Evolutionary conservation across 2,797 vertebrate genomes (phyloP).

Genomic region (Vultur gryphus): DNA sequence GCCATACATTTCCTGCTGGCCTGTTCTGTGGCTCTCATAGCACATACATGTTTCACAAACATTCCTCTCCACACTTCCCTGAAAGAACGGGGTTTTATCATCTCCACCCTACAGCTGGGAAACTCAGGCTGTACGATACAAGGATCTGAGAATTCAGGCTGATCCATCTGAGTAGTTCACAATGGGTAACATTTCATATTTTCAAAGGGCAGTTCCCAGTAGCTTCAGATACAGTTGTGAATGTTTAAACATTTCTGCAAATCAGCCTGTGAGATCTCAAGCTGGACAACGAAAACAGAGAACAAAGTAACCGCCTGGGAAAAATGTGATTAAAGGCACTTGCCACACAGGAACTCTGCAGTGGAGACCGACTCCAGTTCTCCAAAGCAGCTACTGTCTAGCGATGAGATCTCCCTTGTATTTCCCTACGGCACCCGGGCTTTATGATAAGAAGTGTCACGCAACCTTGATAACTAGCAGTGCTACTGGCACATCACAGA

Average conservation of each 20-base stretch:
- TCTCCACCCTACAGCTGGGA: background rate
- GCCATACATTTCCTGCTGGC: background rate
- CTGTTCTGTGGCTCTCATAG: background rate
- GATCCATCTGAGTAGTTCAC: background rate
- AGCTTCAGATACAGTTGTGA: background rate
- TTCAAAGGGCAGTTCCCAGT: conserved; percentile 16
- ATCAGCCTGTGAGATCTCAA: conserved; percentile 1
- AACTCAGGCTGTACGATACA: background rate
- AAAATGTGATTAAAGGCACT: conserved; percentile 4
- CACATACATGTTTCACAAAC: background rate
- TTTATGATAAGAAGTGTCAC: conserved; percentile 14
- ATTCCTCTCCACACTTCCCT: background rate
- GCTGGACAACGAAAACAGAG: background rate
- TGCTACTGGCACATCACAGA: background rate
- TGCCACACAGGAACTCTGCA: background rate
- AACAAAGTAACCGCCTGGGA: background rate
- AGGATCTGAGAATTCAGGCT: background rate
- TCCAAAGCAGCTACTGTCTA: background rate
- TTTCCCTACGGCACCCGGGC: background rate
- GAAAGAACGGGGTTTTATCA: background rate
- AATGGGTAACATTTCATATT: background rate
- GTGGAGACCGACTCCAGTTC: background rate
- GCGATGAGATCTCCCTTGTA: background rate
- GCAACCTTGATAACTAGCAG: background rate
- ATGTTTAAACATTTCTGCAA: background rate